These are phyloP conservation scores for Enoplosus armatus DNA, from an alignment of 2,797 vertebrate genomes.

Conservation along the genomic window DNA sequence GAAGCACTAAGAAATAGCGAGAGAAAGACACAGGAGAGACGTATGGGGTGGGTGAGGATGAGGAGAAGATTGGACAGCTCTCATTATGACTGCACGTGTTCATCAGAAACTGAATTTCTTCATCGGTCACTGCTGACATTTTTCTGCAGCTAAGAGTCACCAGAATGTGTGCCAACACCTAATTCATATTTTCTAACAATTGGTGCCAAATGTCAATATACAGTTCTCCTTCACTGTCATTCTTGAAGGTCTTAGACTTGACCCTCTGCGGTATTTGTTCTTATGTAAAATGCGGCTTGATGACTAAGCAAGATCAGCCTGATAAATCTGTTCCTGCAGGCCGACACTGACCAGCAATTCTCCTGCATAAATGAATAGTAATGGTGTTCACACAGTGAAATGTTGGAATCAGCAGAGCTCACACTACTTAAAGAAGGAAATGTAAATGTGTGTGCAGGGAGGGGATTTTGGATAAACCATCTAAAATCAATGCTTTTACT, in stretches of 20 bases:
- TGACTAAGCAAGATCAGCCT: constrained; percentile 52
- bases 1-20: background rate
- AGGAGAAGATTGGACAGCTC: background rate
- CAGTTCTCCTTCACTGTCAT: background rate
- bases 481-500: background rate
- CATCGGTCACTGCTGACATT: background rate
- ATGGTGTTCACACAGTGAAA: constrained; percentile 26
- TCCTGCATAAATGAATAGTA: constrained; percentile 55
- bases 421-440: background rate
- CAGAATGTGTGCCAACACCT: background rate
- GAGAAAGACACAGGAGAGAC: background rate
- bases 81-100: background rate
- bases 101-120: constrained; percentile 12
- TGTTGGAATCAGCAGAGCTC: constrained; percentile 3
- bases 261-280: background rate
- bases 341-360: constrained; percentile 31
- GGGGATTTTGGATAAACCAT: background rate
- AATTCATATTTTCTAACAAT: background rate
- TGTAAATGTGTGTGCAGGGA: background rate
- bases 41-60: background rate
- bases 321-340: constrained; percentile 42
- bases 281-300: constrained; percentile 12
- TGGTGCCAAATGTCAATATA: background rate
- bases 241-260: constrained; percentile 2
- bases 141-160: background rate